Evolutionary conservation across 2,888 invertebrate species (phyloP).

Genomic region (Bimastos eiseni): DNA sequence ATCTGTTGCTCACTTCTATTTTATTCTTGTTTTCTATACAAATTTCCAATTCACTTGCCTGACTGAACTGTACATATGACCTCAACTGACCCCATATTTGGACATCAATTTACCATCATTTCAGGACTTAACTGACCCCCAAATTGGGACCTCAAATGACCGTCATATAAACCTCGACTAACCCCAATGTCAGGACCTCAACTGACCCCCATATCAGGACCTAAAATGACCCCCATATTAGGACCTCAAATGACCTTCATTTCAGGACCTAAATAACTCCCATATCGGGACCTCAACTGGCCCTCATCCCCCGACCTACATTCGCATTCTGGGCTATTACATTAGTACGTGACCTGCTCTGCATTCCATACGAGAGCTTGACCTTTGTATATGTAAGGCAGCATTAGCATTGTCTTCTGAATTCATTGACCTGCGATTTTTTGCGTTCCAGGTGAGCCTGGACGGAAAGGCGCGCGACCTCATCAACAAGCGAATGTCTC

Average conservation of each 20-base stretch:
- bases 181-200: not conserved
- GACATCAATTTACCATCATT: too few species aligned
- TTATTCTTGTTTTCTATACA: not conserved
- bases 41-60: not conserved
- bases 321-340: too few species aligned
- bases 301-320: too few species aligned
- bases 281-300: too few species aligned
- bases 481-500: slow-evolving; percentile 95
- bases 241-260: not conserved
- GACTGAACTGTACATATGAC: not conserved
- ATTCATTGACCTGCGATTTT: not conserved
- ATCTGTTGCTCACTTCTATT: not conserved
- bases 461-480: slow-evolving; percentile 96
- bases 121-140: too few species aligned
- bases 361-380: not conserved
- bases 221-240: not conserved
- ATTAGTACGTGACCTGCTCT: not conserved
- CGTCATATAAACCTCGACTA: too few species aligned
- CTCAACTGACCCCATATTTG: too few species aligned
- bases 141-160: too few species aligned
- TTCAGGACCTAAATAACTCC: not conserved
- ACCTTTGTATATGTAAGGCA: not conserved
- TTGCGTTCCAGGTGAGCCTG: slow-evolving; percentile 79
- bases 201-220: not conserved
- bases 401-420: not conserved